Evolutionary conservation across 2,797 vertebrate genomes (phyloP).

Genomic region (Siniperca scherzeri): DNA sequence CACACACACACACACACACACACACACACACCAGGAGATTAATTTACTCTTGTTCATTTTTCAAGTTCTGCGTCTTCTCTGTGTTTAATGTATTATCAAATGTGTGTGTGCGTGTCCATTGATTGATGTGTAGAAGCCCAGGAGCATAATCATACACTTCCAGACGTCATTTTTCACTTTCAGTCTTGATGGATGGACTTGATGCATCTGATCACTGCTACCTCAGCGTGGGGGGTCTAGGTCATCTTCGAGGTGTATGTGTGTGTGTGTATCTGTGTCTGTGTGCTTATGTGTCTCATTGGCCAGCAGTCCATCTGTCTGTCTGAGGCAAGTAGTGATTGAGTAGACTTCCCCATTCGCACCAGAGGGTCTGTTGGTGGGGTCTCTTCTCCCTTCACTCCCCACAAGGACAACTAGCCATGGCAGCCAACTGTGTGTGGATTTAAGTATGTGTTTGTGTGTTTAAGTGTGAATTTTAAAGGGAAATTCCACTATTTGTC

Average conservation of each 20-base stretch:
- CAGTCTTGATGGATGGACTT: slow-evolving; percentile 77
- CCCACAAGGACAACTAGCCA: background rate
- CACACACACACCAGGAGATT: slow-evolving; percentile 68
- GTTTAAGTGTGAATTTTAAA: background rate
- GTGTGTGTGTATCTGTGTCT: slow-evolving; percentile 40
- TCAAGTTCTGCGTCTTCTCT: slow-evolving; percentile 71
- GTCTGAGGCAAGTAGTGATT: slow-evolving; percentile 53
- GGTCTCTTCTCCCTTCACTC: slow-evolving; percentile 16
- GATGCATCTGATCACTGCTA: slow-evolving; percentile 73
- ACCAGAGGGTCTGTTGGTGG: slow-evolving; percentile 35
- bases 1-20: slow-evolving; percentile 5
- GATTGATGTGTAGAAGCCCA: slow-evolving; percentile 78
- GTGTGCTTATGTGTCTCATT: slow-evolving; percentile 52
- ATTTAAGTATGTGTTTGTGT: background rate
- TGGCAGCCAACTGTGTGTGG: background rate
- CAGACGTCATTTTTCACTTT: slow-evolving; percentile 83
- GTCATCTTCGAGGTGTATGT: slow-evolving; percentile 61
- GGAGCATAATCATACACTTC: slow-evolving; percentile 82
- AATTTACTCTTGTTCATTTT: slow-evolving; percentile 81
- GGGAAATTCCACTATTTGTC: background rate
- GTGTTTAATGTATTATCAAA: slow-evolving; percentile 68
- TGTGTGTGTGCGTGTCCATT: slow-evolving; percentile 60
- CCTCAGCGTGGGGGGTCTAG: slow-evolving; percentile 74
- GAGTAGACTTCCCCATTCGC: slow-evolving; percentile 44
- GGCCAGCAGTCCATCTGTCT: slow-evolving; percentile 59